A percentile compares a stretch with the other conserved stretches of the same genome.
phyloP scores from a whole-genome alignment of 2,888 invertebrate genomes.

The Phengaris arion region DNA sequence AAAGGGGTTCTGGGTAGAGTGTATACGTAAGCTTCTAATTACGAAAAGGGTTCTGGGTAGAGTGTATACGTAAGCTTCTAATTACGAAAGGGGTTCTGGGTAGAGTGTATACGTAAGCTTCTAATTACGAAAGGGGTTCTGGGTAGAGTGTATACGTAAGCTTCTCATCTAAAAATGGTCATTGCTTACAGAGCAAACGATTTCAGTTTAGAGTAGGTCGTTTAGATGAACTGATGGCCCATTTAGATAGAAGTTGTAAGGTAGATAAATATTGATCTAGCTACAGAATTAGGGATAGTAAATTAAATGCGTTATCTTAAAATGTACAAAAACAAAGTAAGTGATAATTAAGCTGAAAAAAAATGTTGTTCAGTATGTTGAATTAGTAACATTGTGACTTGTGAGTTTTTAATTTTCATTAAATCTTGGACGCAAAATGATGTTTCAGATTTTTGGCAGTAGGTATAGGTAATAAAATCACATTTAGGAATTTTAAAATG shows the following conservation, averaged over 20 bases:
- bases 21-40: too few relatives aligned
- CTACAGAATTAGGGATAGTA: not conserved
- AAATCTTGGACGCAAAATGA: not conserved
- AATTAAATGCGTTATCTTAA: not conserved
- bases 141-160: not conserved
- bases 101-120: too few relatives aligned
- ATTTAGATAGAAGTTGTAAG: not conserved
- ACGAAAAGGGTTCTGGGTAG: too few relatives aligned
- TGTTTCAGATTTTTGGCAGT: not conserved
- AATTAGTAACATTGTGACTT: not conserved
- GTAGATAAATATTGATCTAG: not conserved
- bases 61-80: too few relatives aligned
- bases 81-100: too few relatives aligned
- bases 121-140: not conserved
- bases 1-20: too few relatives aligned
- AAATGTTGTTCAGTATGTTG: not conserved
- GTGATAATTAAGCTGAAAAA: not conserved
- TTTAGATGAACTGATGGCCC: not conserved
- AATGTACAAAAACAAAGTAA: not conserved
- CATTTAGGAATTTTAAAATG: not conserved
- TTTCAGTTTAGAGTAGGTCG: not conserved
- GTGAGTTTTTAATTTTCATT: not conserved
- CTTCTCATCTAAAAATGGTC: not conserved
- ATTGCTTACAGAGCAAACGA: not conserved
- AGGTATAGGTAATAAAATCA: not conserved